Base-by-base conservation (phyloP, 1,140 invertebrate species). In the Tetragnatha versicolor region DNA sequence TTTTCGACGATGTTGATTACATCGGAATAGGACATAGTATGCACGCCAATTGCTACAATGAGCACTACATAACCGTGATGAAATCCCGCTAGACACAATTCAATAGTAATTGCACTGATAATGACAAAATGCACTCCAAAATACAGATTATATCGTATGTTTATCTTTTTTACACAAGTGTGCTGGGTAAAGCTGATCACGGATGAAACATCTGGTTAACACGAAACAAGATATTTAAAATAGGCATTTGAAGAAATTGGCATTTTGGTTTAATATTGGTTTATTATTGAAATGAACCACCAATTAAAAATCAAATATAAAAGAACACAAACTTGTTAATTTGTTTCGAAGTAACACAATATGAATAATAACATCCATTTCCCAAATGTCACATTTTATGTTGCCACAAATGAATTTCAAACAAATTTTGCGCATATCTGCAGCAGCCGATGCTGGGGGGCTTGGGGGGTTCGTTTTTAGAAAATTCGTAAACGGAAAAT, bases 351-450 rank as follows among this genome's bases (percentile, higher is more conserved):
- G 72, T 75, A 75, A 75, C 49, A 75, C 55, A 75, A 75, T 75
- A 55, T 42, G 37, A 63, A 75, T 75, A 55, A 55, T 63, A 33
- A 61, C 72, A 75, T 58, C 72, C 72, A 58, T 75, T 47, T 58
- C 42, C 58, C 22, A 75, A 75, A 75, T 75, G 72, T 75, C 72
- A 75, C 58, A 63, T 75, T 75, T 75, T 75, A 27, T 37, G 72
- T 60, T 75, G 72, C 72, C 72, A 75, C 25, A 42, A 9, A 1
- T 29, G 17, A 27, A 49, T 37, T 42, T 7, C n/a, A 75, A 75
- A 60, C 39, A 75, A 47, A 31, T 63, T 63, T 75, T 61, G 72
- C 72, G 72, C 72, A 75, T 75, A 75, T 75, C 72, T 63, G 72
- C 72, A 75, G 37, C 51, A 31, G 25, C 3, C 12, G 42, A 17